phyloP scores from a whole-genome alignment of 2,113 vertebrate species.

The Ceuthmochares aereus region DNA sequence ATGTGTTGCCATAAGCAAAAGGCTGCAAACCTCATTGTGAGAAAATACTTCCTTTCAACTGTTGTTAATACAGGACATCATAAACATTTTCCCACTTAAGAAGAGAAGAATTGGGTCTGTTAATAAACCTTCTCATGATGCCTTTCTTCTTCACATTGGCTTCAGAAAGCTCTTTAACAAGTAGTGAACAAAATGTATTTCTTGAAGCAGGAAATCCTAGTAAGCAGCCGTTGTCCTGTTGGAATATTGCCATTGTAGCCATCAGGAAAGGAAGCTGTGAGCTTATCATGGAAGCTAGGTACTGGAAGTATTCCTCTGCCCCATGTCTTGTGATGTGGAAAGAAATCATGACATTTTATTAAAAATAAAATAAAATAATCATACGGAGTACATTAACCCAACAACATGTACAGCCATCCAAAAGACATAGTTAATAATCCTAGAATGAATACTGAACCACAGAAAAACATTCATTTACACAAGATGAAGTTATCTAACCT shows the following conservation, averaged over 20 bases:
- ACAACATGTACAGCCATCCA: neutral
- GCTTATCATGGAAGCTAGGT: neutral
- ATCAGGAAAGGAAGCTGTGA: neutral
- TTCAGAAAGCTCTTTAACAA: neutral
- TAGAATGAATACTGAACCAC: neutral
- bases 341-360: neutral
- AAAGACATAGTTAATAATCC: neutral
- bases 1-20: neutral
- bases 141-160: neutral
- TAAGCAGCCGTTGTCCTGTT: neutral
- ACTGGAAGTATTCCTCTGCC: neutral
- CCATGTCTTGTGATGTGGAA: neutral
- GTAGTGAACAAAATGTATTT: neutral
- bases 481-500: neutral
- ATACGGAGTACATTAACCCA: accelerated
- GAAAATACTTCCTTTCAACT: neutral
- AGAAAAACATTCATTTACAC: neutral
- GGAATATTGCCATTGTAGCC: neutral
- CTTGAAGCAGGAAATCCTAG: neutral
- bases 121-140: neutral
- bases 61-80: neutral
- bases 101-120: neutral
- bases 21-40: neutral
- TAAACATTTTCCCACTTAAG: neutral
- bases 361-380: too few species aligned